Percentiles rank a stretch among this genome's conserved stretches.
Evolutionary conservation across 2,113 vertebrate genomes (phyloP).

Genomic region (Melanotaenia duboulayi): DNA sequence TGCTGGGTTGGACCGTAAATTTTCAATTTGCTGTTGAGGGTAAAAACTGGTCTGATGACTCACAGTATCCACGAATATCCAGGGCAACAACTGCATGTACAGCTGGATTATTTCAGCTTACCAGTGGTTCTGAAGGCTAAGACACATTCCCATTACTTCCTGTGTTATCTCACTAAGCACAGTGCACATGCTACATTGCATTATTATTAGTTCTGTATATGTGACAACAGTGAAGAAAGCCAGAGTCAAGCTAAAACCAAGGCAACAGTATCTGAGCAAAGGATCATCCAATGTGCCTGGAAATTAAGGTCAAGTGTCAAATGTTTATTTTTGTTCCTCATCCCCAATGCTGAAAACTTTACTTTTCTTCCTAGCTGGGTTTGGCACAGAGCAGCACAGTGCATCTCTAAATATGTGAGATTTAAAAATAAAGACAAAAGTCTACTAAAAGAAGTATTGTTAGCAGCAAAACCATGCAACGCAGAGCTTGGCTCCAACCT

Average conservation of each 20-base stretch:
- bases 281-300: slow-evolving; percentile 34
- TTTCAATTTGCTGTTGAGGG: slow-evolving; percentile 14
- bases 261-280: slow-evolving; percentile 9
- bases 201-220: slow-evolving; percentile 44
- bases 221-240: slow-evolving; percentile 47
- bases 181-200: slow-evolving; percentile 23
- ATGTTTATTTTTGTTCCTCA: slow-evolving; percentile 41
- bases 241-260: slow-evolving; percentile 43
- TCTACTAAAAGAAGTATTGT: slow-evolving; percentile 12
- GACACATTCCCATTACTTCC: slow-evolving; percentile 37
- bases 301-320: slow-evolving; percentile 53
- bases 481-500: slow-evolving; percentile 51
- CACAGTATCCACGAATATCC: slow-evolving; percentile 36
- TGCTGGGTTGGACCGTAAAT: slow-evolving; percentile 17
- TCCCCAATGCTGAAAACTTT: not conserved
- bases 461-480: slow-evolving; percentile 22
- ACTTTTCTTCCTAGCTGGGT: slow-evolving; percentile 9
- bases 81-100: slow-evolving; percentile 36
- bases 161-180: slow-evolving; percentile 37
- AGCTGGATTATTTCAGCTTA: slow-evolving; percentile 55
- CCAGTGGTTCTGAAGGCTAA: slow-evolving; percentile 35
- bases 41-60: slow-evolving; percentile 32
- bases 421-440: slow-evolving; percentile 43
- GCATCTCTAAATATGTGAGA: slow-evolving; percentile 15
- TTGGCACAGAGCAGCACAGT: slow-evolving; percentile 11